Percentiles rank a stretch among this genome's conserved stretches.
Evolutionary conservation across 2,113 vertebrate species (phyloP).

Genomic region (Cephalopholis sonnerati): DNA sequence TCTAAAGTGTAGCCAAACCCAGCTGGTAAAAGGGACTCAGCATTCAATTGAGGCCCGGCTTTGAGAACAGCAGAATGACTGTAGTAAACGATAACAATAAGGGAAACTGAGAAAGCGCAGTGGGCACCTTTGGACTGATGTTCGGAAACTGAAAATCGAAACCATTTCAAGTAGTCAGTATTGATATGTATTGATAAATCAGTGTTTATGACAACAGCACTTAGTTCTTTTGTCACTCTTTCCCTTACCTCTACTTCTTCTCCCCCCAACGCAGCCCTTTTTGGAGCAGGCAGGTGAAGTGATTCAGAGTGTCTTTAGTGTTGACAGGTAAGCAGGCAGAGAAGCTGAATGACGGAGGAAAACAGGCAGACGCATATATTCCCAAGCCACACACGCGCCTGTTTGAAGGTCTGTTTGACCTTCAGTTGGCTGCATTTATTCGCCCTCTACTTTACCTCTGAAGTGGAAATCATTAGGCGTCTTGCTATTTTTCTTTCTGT

Average conservation of each 20-base stretch:
- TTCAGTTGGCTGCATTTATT: background rate
- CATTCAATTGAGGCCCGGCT: too few species aligned
- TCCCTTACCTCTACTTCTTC: conserved; percentile 2
- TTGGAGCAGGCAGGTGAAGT: conserved; percentile 15
- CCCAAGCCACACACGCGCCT: background rate
- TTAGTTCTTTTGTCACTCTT: background rate
- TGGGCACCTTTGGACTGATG: too few species aligned
- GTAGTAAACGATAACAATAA: too few species aligned
- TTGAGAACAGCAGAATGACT: too few species aligned
- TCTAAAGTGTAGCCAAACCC: too few species aligned
- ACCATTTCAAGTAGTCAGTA: too few species aligned
- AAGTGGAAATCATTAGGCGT: background rate
- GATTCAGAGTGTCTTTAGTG: conserved; percentile 23
- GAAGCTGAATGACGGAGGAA: background rate
- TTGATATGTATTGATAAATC: too few species aligned
- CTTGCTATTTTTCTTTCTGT: background rate
- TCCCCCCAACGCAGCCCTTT: conserved; percentile 7
- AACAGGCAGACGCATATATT: background rate
- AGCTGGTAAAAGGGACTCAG: too few species aligned
- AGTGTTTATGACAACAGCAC: too few species aligned
- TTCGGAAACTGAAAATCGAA: too few species aligned
- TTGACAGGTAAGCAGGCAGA: conserved; percentile 34
- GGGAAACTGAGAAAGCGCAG: too few species aligned
- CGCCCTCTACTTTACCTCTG: background rate
- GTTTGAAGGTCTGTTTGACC: background rate